Evolutionary conservation across 2,113 vertebrate species (phyloP), one percentile per base, ranked within the genome.

Genomic region (Ovibos moschatus): DNA sequence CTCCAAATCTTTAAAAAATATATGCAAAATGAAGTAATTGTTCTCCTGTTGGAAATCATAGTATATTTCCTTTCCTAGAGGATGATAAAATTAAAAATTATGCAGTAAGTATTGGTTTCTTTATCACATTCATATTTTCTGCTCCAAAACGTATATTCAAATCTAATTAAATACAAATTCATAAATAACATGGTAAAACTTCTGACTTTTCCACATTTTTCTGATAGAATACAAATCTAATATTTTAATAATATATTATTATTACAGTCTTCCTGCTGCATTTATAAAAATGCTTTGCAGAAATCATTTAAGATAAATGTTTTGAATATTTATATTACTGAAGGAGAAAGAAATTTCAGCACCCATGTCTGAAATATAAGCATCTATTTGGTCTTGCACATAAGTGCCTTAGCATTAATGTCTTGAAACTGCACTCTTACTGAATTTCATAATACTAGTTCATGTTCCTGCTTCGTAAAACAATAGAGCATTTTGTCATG

Each of bases 401-500:
- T 97, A 94, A 97, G 96, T 97, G 71, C 78, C 78, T 97, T 36
- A 58, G 36, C 87, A 92, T 94, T 94, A 95, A 95, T 95, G 95
- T 97, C 91, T 97, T 84, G 53, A 96, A 94, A 95, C 82, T 87
- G 74, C 7, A 76, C 10, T 96, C 57, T 91, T 64, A 76, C 58
- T 92, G 83, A 89, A 96, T 96, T 93, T 97, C 79, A 91, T 97
- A 93, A 94, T 92, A 74, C 30, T 23, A 89, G 50, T 50, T 95
- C 79, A 93, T 97, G 94, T 96, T 96, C 85, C 36, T 94, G 79
- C 87, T 96, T 92, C 0, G 0, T 96, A 91, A 97, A 98, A 98
- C 97, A 98, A 98, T 97, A 88, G 92, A 50, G 36, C 27, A 96
- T 97, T 97, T 97, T 98, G 51, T 95, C 86, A 95, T 67, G 33